Percentiles rank a stretch among this genome's conserved stretches.
phyloP scores from a whole-genome alignment of 2,113 vertebrate species.

The Rhinopomastus cyanomelas region DNA sequence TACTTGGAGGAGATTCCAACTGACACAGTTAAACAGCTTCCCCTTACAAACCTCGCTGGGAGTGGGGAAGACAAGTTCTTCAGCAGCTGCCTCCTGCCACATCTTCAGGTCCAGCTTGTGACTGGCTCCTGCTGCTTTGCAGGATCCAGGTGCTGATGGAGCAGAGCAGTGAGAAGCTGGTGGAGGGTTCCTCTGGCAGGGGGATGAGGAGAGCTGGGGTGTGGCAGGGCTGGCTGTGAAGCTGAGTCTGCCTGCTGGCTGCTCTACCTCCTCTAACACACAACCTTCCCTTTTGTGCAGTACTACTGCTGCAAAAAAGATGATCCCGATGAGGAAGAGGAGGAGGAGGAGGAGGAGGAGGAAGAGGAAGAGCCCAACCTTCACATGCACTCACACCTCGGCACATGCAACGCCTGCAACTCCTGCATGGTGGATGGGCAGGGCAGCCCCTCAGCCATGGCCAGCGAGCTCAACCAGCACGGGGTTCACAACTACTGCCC shows the following conservation, averaged over 20 bases:
- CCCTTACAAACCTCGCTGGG: neutral
- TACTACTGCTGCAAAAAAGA: conserved; percentile 99
- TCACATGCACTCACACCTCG: conserved; percentile 76
- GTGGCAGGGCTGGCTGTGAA: neutral
- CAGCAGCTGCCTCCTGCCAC: neutral
- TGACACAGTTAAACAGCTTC: neutral
- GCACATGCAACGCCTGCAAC: conserved; percentile 86
- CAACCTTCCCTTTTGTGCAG: conserved; percentile 55
- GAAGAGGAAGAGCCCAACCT: conserved; percentile 76
- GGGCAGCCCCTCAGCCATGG: conserved; percentile 69
- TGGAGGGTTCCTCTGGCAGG: neutral
- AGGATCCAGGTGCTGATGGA: neutral
- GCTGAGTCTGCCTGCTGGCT: accelerated
- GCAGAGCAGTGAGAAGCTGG: neutral
- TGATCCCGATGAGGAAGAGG: conserved; percentile 79
- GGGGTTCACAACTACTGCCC: conserved; percentile 77
- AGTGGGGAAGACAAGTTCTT: neutral
- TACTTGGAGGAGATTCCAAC: neutral
- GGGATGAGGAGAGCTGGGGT: neutral
- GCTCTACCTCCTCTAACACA: neutral
- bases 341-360: conserved; percentile 74
- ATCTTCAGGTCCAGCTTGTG: neutral
- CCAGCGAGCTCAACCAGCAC: conserved; percentile 73
- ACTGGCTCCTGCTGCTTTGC: neutral
- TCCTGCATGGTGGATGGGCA: conserved; percentile 78